phyloP scores from a whole-genome alignment of 2,797 vertebrate genomes.

The Liasis olivaceus region DNA sequence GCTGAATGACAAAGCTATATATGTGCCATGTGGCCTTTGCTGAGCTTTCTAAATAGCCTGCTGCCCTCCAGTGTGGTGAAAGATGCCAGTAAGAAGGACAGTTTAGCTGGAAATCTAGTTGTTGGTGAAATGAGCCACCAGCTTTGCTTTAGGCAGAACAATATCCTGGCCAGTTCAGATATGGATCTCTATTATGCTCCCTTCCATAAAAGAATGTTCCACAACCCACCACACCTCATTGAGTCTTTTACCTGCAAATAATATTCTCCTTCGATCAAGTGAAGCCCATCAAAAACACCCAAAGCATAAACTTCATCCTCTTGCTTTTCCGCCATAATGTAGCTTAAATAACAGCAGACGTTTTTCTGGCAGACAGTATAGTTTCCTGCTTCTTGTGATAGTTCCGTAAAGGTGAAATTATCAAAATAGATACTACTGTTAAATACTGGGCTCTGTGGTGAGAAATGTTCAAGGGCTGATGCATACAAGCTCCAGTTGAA shows the following conservation, averaged over 20 bases:
- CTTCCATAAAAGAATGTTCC: not conserved
- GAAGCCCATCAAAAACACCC: slow-evolving; percentile 72
- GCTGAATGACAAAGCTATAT: not conserved
- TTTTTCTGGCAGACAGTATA: slow-evolving; percentile 69
- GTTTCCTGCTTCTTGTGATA: slow-evolving; percentile 54
- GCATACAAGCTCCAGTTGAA: slow-evolving; percentile 67
- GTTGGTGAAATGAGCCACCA: not conserved
- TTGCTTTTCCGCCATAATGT: slow-evolving; percentile 59
- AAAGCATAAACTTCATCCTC: slow-evolving; percentile 69
- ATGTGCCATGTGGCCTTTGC: not conserved
- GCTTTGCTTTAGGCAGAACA: not conserved
- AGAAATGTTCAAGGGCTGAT: slow-evolving; percentile 1
- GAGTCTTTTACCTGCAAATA: slow-evolving; percentile 71
- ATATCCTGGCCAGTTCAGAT: not conserved
- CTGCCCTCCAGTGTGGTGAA: not conserved
- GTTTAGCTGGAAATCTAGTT: not conserved
- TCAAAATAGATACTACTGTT: slow-evolving; percentile 66
- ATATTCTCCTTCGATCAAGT: slow-evolving; percentile 71
- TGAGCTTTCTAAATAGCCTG: not conserved
- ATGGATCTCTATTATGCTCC: not conserved
- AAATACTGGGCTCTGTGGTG: slow-evolving; percentile 49
- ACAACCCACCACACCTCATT: fast-evolving
- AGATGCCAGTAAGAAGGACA: not conserved
- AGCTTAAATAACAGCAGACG: slow-evolving; percentile 73
- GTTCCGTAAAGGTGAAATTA: slow-evolving; percentile 64